Percentiles rank a stretch among this genome's conserved stretches.
Conservation (phyloP, 1,140 invertebrate species). For the Acromyrmex charruanus region DNA sequence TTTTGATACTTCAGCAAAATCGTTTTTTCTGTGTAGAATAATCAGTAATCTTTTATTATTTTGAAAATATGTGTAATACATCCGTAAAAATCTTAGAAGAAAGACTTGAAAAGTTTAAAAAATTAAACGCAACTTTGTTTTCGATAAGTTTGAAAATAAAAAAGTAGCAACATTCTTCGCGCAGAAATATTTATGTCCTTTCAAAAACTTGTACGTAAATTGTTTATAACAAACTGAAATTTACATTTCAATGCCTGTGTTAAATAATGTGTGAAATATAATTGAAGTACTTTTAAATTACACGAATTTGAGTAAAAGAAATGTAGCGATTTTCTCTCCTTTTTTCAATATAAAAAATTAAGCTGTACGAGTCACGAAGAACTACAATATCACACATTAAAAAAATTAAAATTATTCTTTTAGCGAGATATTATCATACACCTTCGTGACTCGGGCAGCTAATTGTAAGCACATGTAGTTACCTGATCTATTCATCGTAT, state of each 20-base stretch:
- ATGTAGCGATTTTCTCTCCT: not conserved
- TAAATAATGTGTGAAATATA: not conserved
- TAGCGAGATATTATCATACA: not conserved
- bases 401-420: conserved; percentile 5
- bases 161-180: not conserved
- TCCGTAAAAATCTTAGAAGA: no score
- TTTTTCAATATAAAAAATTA: not conserved
- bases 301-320: not conserved
- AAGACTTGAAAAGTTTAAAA: no score
- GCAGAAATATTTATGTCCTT: no score
- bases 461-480: not conserved
- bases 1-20: no score
- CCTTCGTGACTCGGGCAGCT: not conserved
- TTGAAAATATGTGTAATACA: no score
- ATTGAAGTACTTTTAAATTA: no score
- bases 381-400: not conserved
- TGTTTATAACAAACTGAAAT: not conserved
- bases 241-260: not conserved
- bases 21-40: no score
- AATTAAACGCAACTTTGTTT: no score
- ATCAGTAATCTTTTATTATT: no score
- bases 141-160: not conserved
- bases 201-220: not conserved
- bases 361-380: not conserved
- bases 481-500: not conserved